Percentiles rank a stretch among this genome's conserved stretches.
phyloP scores from a whole-genome alignment of 2,888 invertebrate species.

The Lamproptera curius region DNA sequence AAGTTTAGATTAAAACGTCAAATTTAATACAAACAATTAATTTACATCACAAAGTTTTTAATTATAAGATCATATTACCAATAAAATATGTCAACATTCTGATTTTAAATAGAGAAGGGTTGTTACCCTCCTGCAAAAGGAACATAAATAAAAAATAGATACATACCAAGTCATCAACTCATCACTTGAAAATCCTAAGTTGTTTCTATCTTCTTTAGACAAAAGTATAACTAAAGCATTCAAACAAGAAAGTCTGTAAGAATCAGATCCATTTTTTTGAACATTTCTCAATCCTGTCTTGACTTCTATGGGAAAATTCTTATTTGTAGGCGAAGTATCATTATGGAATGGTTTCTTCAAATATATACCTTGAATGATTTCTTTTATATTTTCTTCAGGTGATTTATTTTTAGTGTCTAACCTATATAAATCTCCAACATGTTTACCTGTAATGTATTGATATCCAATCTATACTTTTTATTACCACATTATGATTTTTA shows the following conservation, averaged over 20 bases:
- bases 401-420: slow-evolving; percentile 78
- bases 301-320: slow-evolving; percentile 53
- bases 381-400: slow-evolving; percentile 80
- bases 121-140: too few relatives aligned
- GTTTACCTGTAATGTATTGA: slow-evolving; percentile 61
- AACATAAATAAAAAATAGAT: slow-evolving; percentile 8
- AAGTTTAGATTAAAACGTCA: too few relatives aligned
- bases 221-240: slow-evolving; percentile 92
- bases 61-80: too few relatives aligned
- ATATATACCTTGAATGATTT: slow-evolving; percentile 81
- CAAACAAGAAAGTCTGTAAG: slow-evolving; percentile 89
- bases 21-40: too few relatives aligned
- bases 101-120: too few relatives aligned
- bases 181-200: slow-evolving; percentile 85
- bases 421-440: slow-evolving; percentile 81
- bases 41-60: too few relatives aligned
- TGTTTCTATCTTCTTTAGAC: slow-evolving; percentile 79
- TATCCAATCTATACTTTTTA: too few relatives aligned
- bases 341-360: slow-evolving; percentile 55
- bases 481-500: too few relatives aligned
- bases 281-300: slow-evolving; percentile 79
- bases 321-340: slow-evolving; percentile 63
- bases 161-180: slow-evolving; percentile 82
- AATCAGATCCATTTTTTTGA: slow-evolving; percentile 83
- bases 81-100: too few relatives aligned